A percentile compares a stretch with the other conserved stretches of the same genome.
phyloP scores from a whole-genome alignment of 2,113 vertebrate species.

The Toxotes jaculatrix region DNA sequence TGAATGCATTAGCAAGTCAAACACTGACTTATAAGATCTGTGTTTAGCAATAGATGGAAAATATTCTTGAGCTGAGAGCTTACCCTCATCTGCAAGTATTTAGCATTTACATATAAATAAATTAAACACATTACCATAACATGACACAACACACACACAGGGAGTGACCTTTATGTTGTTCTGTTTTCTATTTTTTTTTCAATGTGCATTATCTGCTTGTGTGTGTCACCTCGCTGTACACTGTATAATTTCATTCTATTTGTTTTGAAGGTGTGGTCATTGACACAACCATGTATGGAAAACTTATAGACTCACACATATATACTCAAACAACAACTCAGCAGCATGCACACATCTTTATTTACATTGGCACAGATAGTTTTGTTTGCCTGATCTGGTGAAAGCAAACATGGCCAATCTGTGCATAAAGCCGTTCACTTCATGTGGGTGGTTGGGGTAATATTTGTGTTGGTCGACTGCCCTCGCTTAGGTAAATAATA shows the following conservation, averaged over 20 bases:
- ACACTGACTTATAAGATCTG: not conserved
- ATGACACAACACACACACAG: not conserved
- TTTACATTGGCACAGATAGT: conserved; percentile 26
- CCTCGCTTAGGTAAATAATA: conserved; percentile 31
- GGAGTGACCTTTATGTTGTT: not conserved
- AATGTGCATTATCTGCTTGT: not conserved
- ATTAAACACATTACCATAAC: not conserved
- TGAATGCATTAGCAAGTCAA: not conserved
- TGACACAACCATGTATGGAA: not conserved
- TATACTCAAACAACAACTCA: not conserved
- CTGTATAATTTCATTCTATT: not conserved
- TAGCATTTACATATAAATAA: not conserved
- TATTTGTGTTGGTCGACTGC: conserved; percentile 31
- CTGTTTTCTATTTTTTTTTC: not conserved
- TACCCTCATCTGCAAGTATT: not conserved
- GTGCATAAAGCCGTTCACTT: conserved; percentile 22
- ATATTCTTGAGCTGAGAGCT: not conserved
- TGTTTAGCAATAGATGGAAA: not conserved
- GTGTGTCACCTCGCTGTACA: not conserved
- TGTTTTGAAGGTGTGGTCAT: not conserved
- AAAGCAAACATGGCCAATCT: conserved; percentile 45
- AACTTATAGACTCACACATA: not conserved
- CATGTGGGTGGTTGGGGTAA: conserved; percentile 9
- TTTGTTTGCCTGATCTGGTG: conserved; percentile 39
- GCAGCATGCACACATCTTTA: conserved; percentile 22